Evolutionary conservation across 2,888 invertebrate genomes (phyloP).

Genomic region (Drosophila monieri): DNA sequence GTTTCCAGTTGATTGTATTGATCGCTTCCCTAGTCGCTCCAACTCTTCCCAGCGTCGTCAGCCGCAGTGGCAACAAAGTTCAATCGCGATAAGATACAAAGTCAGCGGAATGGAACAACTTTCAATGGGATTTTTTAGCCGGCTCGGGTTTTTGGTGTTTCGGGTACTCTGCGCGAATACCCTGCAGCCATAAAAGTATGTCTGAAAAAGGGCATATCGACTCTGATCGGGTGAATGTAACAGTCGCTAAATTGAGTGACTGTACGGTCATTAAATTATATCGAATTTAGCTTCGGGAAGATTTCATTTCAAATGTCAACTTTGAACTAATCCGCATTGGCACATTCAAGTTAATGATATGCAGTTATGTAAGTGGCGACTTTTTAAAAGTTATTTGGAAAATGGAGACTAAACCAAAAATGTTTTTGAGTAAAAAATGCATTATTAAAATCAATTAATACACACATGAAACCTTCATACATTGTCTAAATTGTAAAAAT

Average conservation of each 20-base stretch:
- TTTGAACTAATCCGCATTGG: constrained; percentile 8
- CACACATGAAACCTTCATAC: not conserved
- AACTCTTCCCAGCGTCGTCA: constrained; percentile 27
- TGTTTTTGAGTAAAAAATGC: not conserved
- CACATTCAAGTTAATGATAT: not conserved
- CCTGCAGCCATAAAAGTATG: constrained; percentile 57
- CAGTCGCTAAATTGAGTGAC: constrained; percentile 46
- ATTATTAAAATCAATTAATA: not conserved
- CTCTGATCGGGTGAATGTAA: constrained; percentile 46
- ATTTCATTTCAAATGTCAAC: constrained; percentile 40
- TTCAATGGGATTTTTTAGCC: constrained; percentile 25
- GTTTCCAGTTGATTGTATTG: constrained; percentile 55
- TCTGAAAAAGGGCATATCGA: constrained; percentile 67
- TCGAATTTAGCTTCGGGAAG: constrained; percentile 31
- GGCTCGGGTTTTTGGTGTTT: not conserved
- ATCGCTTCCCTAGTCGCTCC: constrained; percentile 45
- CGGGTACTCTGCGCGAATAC: constrained; percentile 47
- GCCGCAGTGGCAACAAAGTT: constrained; percentile 69
- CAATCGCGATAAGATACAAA: constrained; percentile 70
- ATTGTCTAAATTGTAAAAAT: not conserved
- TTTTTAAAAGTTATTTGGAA: not conserved
- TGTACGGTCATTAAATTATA: constrained; percentile 24
- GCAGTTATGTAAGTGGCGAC: not conserved
- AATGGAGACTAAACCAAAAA: not conserved
- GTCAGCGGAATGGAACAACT: constrained; percentile 42